These are phyloP conservation scores for Sapajus apella DNA, from an alignment of 2,113 vertebrate species.

Conservation along the genomic window DNA sequence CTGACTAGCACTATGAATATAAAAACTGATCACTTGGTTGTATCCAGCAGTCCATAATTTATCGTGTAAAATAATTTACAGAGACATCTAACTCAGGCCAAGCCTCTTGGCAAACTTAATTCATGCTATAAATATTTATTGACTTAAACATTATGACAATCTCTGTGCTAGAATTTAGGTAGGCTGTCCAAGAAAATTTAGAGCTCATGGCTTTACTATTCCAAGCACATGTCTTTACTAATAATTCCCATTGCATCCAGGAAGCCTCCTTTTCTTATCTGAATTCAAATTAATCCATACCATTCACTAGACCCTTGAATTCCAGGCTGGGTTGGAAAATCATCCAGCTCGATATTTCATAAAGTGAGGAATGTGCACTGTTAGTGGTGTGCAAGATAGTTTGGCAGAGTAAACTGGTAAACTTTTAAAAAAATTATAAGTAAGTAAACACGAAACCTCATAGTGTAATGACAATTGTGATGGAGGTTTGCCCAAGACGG, in stretches of 20 bases:
- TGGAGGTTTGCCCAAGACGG: no score
- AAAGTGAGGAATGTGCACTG: not conserved
- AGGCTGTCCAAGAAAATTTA: not conserved
- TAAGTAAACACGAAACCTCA: not conserved
- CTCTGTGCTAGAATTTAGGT: not conserved
- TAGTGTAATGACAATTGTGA: not conserved
- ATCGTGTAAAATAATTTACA: not conserved
- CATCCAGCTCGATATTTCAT: not conserved
- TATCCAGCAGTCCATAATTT: not conserved
- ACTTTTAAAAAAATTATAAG: not conserved
- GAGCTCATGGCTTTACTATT: not conserved
- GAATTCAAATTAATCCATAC: not conserved
- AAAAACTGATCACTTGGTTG: not conserved
- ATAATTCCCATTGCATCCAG: not conserved
- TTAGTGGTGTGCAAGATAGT: not conserved
- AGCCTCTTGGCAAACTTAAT: not conserved
- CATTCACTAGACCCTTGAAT: not conserved
- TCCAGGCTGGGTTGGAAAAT: not conserved
- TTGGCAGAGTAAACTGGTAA: not conserved
- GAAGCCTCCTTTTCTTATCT: not conserved
- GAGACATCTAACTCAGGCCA: not conserved
- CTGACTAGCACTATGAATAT: not conserved
- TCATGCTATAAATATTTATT: not conserved
- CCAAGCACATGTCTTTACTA: not conserved
- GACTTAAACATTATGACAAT: not conserved